Conservation (phyloP, 2,888 invertebrate species). For the Cyaniris semiargus region DNA sequence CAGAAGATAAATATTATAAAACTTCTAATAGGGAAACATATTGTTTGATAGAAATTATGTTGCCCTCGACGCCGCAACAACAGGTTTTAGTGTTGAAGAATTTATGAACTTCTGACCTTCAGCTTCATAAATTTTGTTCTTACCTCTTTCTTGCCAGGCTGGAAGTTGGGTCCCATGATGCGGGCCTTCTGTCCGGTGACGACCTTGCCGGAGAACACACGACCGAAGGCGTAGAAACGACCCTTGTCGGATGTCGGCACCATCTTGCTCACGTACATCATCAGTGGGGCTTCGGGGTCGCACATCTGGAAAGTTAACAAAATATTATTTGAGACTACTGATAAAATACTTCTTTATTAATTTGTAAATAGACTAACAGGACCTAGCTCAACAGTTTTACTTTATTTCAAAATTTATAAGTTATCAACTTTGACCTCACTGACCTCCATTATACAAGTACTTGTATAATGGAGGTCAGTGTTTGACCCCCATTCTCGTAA, state of each 20-base stretch:
- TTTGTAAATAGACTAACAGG: neutral
- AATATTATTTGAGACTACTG: neutral
- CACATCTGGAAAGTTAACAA: slow-evolving; percentile 82
- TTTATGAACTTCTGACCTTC: too few species aligned
- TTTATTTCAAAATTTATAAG: too few species aligned
- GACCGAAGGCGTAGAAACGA: slow-evolving; percentile 99
- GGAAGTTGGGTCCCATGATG: slow-evolving; percentile 99
- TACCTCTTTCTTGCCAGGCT: slow-evolving; percentile 97
- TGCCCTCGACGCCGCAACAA: too few species aligned
- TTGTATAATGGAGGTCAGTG: too few species aligned
- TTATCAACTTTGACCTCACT: too few species aligned
- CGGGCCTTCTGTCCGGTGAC: slow-evolving; percentile 95
- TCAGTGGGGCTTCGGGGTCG: slow-evolving; percentile 97
- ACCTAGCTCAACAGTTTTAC: too few species aligned
- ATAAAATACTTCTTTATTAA: neutral
- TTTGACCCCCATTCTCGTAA: too few species aligned
- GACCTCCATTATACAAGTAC: too few species aligned
- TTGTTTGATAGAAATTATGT: too few species aligned
- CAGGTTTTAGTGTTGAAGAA: too few species aligned
- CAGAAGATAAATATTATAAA: slow-evolving; percentile 46
- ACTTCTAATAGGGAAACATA: too few species aligned
- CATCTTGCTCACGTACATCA: slow-evolving; percentile 99
- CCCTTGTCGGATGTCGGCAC: slow-evolving; percentile 99
- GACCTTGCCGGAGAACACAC: slow-evolving; percentile 98
- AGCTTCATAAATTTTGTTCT: slow-evolving; percentile 25